A percentile compares a stretch with the other conserved stretches of the same genome.
Evolutionary conservation across 2,797 vertebrate species (phyloP).

Genomic region (Gobio occitaniae): DNA sequence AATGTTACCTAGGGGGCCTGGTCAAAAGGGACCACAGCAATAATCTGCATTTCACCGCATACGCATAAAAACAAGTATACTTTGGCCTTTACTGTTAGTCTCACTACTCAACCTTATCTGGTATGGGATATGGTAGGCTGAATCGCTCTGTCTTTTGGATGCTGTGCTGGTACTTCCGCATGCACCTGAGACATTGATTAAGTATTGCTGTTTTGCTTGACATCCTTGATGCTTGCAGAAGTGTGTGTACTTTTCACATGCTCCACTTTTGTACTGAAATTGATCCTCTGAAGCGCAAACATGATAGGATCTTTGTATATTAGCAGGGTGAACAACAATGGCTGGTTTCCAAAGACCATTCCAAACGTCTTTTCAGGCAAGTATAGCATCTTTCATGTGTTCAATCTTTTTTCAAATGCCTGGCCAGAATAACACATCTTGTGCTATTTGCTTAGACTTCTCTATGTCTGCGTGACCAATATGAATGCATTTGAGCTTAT

Average conservation of each 20-base stretch:
- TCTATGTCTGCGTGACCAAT: slow-evolving; percentile 34
- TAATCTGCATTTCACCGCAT: no score
- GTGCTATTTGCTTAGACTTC: slow-evolving; percentile 40
- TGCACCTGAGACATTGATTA: no score
- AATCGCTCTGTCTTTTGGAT: no score
- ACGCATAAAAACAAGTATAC: no score
- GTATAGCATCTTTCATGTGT: background rate
- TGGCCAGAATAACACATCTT: slow-evolving; percentile 24
- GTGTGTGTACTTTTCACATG: background rate
- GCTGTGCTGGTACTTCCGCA: no score
- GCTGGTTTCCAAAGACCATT: background rate
- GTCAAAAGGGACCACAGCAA: no score
- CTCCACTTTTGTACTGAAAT: background rate
- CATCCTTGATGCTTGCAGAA: no score
- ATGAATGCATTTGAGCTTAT: slow-evolving; percentile 32
- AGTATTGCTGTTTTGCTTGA: no score
- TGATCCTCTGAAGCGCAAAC: background rate
- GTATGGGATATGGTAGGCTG: no score
- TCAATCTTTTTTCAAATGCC: background rate
- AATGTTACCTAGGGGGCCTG: no score
- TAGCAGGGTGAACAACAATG: background rate
- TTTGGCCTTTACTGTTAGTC: no score
- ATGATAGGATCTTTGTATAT: background rate
- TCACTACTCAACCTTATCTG: no score
- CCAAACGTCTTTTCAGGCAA: background rate